phyloP scores from a whole-genome alignment of 2,113 vertebrate species.

The Fregata magnificens region DNA sequence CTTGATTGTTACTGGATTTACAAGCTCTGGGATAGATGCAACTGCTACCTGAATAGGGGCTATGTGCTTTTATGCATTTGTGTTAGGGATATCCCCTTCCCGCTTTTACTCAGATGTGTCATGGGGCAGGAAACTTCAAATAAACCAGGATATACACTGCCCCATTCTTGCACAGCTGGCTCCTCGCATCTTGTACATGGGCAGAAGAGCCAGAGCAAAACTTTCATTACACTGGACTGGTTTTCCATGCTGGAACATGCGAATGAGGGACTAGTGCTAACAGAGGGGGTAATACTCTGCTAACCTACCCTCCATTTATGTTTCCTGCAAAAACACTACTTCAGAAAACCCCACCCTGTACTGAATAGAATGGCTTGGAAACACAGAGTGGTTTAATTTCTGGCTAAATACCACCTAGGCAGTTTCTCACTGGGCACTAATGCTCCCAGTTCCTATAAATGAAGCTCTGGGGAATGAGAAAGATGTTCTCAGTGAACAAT shows the following conservation, averaged over 20 bases:
- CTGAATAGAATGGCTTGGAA: background rate
- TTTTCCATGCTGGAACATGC: background rate
- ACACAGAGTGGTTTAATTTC: background rate
- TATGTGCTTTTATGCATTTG: background rate
- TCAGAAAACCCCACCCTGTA: background rate
- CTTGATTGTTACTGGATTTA: background rate
- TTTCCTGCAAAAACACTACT: background rate
- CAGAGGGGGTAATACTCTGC: background rate
- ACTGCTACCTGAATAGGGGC: background rate
- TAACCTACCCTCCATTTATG: background rate
- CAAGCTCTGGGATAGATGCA: background rate
- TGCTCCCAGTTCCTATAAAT: background rate
- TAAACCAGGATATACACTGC: background rate
- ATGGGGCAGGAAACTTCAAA: background rate
- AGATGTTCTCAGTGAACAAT: background rate
- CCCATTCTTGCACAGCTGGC: background rate
- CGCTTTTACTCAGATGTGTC: background rate
- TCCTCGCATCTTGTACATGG: background rate
- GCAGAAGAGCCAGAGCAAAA: background rate
- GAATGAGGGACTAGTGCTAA: background rate
- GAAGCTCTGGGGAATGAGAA: background rate
- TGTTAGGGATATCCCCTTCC: background rate
- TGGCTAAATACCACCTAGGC: background rate
- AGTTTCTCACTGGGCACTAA: background rate
- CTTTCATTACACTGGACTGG: background rate